phyloP scores from a whole-genome alignment of 2,113 vertebrate genomes.

The Tetraodon nigroviridis region DNA sequence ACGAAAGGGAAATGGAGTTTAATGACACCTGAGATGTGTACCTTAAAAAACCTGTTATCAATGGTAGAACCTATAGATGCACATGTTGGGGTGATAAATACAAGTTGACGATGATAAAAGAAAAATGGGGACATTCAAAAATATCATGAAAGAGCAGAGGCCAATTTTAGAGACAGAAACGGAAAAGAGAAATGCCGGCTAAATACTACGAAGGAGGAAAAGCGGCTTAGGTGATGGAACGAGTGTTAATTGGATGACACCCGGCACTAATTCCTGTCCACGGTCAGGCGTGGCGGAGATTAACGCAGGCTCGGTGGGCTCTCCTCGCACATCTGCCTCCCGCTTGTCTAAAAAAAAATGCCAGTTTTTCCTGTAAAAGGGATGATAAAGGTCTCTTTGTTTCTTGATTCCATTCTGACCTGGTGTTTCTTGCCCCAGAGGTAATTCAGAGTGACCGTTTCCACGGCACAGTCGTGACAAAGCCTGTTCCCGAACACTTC shows the following conservation, averaged over 20 bases:
- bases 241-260: constrained; percentile 50
- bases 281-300: constrained; percentile 37
- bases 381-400: neutral
- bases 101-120: neutral
- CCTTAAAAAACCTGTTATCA: too few species aligned
- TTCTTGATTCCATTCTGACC: constrained; percentile 63
- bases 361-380: neutral
- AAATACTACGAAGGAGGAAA: constrained; percentile 9
- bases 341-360: neutral
- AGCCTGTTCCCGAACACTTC: constrained; percentile 87
- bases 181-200: neutral
- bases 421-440: constrained; percentile 89
- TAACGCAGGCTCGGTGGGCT: constrained; percentile 28
- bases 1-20: constrained; percentile 15
- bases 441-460: constrained; percentile 80
- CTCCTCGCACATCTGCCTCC: constrained; percentile 1
- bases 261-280: constrained; percentile 39
- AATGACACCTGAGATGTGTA: too few species aligned
- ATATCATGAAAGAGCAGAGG: too few species aligned
- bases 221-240: neutral
- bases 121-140: neutral
- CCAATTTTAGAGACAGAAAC: neutral
- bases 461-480: constrained; percentile 78
- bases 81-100: neutral
- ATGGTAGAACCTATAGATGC: too few species aligned